Evolutionary conservation across 2,797 vertebrate species (phyloP).

Genomic region (Scleropages formosus): DNA sequence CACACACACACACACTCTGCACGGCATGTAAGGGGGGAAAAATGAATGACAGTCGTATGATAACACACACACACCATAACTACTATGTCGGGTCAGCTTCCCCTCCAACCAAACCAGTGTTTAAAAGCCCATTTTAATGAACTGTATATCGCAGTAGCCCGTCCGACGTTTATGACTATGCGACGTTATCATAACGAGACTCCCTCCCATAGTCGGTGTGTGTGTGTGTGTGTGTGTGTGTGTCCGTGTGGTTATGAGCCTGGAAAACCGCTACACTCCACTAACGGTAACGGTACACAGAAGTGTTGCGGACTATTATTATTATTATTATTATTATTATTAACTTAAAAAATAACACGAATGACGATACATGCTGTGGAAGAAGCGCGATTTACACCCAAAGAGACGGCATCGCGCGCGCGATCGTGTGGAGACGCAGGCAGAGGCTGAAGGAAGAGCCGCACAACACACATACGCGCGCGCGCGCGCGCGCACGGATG

Average conservation of each 20-base stretch:
- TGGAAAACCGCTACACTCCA: not conserved
- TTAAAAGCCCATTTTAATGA: constrained; percentile 11
- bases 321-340: too few relatives aligned
- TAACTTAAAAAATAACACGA: too few relatives aligned
- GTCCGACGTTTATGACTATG: constrained; percentile 12
- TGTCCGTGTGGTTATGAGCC: constrained; percentile 10
- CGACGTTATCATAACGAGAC: constrained; percentile 21
- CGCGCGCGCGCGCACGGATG: too few relatives aligned
- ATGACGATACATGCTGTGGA: too few relatives aligned
- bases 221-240: too few relatives aligned
- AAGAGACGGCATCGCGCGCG: too few relatives aligned
- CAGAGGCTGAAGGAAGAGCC: too few relatives aligned
- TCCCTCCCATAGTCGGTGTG: constrained; percentile 11
- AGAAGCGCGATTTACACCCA: too few relatives aligned
- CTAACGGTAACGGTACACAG: not conserved
- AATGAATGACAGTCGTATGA: too few relatives aligned
- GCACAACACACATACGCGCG: too few relatives aligned
- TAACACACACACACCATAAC: constrained; percentile 29
- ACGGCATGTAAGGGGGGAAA: constrained; percentile 32
- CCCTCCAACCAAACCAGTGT: not conserved
- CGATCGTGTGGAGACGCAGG: too few relatives aligned
- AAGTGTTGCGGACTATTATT: too few relatives aligned
- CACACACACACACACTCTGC: constrained; percentile 25
- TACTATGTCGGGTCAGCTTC: constrained; percentile 3
- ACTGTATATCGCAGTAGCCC: constrained; percentile 16